These are phyloP conservation scores for Forbesichthys agassizii DNA, from an alignment of 2,113 vertebrate genomes.

Conservation along the genomic window DNA sequence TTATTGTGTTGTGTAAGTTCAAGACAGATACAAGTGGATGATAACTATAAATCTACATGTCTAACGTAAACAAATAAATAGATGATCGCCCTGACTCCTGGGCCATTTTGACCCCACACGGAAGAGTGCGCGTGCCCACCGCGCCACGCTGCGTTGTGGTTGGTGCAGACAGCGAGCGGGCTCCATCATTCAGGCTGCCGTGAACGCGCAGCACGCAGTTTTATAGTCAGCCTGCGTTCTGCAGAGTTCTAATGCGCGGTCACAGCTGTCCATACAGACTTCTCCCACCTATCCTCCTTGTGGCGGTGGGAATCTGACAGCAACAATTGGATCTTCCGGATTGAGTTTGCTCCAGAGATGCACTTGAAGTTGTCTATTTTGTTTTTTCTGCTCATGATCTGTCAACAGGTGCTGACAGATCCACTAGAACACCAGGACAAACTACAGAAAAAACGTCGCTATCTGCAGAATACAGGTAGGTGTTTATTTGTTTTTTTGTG, in stretches of 20 bases:
- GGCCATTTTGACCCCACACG: too few relatives aligned
- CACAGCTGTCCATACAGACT: neutral
- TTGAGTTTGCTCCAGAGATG: slow-evolving; percentile 47
- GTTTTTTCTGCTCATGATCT: slow-evolving; percentile 70
- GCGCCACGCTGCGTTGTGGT: slow-evolving; percentile 44
- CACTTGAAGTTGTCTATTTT: slow-evolving; percentile 60
- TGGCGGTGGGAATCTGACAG: neutral
- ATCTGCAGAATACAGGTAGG: slow-evolving; percentile 88
- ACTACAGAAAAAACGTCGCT: slow-evolving; percentile 82
- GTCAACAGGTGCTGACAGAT: slow-evolving; percentile 71
- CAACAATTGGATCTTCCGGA: neutral
- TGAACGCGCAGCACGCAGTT: slow-evolving; percentile 34
- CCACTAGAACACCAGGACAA: slow-evolving; percentile 79
- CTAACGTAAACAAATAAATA: too few relatives aligned
- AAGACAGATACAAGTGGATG: too few relatives aligned
- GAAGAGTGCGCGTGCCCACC: slow-evolving; percentile 25
- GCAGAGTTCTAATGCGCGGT: neutral
- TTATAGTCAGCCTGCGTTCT: slow-evolving; percentile 10
- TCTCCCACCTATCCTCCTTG: neutral
- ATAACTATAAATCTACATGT: too few relatives aligned
- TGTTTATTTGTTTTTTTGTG: too few relatives aligned
- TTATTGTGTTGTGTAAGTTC: too few relatives aligned
- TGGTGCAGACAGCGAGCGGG: slow-evolving; percentile 34
- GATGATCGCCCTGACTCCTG: too few relatives aligned
- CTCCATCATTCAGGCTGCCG: slow-evolving; percentile 16